Conservation (phyloP, 2,888 invertebrate species). For the Lycocerus yunnanus region DNA sequence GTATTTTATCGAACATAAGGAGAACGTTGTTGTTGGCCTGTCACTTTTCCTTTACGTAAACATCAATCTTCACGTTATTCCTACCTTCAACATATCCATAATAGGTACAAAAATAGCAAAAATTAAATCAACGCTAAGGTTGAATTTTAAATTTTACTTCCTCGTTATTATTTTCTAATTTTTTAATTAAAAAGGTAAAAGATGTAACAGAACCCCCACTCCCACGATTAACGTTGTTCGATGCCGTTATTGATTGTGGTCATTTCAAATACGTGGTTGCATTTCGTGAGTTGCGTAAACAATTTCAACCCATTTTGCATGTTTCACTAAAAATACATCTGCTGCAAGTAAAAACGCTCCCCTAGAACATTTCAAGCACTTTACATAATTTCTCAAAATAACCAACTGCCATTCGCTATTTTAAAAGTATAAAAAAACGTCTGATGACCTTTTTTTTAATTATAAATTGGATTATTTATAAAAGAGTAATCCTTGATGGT, state of each 20-base stretch:
- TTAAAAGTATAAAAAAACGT: background rate
- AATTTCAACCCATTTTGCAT: background rate
- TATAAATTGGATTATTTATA: background rate
- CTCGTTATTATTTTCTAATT: background rate
- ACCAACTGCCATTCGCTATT: background rate
- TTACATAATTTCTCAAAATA: constrained; percentile 3
- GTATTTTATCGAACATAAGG: background rate
- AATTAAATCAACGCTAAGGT: background rate
- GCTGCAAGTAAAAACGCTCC: background rate
- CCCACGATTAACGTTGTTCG: background rate
- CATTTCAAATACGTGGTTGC: background rate
- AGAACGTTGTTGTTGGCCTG: background rate
- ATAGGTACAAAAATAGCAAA: background rate
- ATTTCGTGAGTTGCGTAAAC: background rate
- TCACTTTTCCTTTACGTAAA: background rate
- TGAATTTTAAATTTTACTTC: background rate
- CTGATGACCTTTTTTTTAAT: background rate
- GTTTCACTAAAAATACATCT: background rate
- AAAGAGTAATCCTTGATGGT: background rate
- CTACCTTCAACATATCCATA: background rate
- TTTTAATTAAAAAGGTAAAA: background rate
- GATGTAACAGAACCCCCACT: background rate
- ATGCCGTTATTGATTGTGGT: background rate
- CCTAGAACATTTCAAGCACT: background rate
- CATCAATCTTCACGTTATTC: background rate